Evolutionary conservation across 2,113 vertebrate species (phyloP).

Genomic region (Ptilonorhynchus violaceus): DNA sequence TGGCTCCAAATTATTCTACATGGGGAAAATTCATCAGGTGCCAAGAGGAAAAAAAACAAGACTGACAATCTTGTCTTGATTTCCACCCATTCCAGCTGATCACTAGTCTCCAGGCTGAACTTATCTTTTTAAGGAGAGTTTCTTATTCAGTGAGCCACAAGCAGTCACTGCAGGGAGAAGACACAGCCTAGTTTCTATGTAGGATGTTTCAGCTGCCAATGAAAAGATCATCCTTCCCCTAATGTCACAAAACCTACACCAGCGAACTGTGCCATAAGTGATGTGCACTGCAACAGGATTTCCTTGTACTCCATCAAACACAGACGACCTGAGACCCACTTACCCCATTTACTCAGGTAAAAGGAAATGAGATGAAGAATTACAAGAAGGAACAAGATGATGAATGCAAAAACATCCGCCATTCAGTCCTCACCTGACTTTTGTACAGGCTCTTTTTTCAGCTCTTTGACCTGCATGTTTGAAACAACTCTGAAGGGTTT

Average conservation of each 20-base stretch:
- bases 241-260: background rate
- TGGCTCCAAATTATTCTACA: background rate
- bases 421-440: background rate
- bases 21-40: background rate
- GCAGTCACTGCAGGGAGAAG: background rate
- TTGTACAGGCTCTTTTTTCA: background rate
- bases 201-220: background rate
- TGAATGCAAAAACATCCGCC: background rate
- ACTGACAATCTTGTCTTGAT: background rate
- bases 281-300: background rate
- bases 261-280: background rate
- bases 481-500: background rate
- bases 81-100: background rate
- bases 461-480: background rate
- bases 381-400: background rate
- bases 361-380: background rate
- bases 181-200: background rate
- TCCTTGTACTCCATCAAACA: background rate
- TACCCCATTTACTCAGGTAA: background rate
- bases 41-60: background rate
- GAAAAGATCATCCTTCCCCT: background rate
- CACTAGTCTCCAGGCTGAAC: background rate
- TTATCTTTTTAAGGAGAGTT: background rate
- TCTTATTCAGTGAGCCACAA: background rate
- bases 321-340: background rate